Evolutionary conservation across 2,888 invertebrate species (phyloP).

Genomic region (Drosophila buzzatii): DNA sequence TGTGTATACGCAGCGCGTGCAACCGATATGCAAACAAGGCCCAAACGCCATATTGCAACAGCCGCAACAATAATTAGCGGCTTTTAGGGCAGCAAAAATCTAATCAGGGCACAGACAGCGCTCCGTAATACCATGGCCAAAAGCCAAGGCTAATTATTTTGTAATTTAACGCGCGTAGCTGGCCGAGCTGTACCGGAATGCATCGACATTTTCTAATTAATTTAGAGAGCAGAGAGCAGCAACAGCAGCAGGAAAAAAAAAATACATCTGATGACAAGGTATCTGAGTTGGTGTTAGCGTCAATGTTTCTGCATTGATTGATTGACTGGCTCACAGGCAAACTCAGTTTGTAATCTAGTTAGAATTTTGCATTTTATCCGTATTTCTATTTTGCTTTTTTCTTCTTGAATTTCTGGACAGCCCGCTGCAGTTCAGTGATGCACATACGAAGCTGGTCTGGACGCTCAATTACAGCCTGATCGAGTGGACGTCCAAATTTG

Average conservation of each 20-base stretch:
- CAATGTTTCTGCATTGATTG: constrained; percentile 16
- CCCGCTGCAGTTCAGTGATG: constrained; percentile 85
- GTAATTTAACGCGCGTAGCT: constrained; percentile 50
- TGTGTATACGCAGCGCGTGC: constrained; percentile 50
- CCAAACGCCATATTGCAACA: constrained; percentile 37
- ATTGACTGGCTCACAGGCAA: background rate
- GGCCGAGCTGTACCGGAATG: constrained; percentile 5
- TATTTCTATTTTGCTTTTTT: background rate
- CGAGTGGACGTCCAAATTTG: constrained; percentile 89
- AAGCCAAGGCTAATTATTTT: constrained; percentile 64
- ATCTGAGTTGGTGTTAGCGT: background rate
- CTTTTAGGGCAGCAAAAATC: constrained; percentile 26
- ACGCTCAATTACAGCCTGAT: constrained; percentile 91
- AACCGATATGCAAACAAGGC: constrained; percentile 40
- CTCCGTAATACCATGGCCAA: constrained; percentile 8
- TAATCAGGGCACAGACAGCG: constrained; percentile 47
- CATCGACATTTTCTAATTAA: constrained; percentile 64
- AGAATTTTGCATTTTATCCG: constrained; percentile 5
- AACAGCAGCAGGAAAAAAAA: background rate
- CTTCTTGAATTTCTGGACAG: constrained; percentile 53
- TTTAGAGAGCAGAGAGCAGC: constrained; percentile 37
- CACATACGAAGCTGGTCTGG: constrained; percentile 90
- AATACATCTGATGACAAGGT: background rate
- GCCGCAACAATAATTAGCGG: constrained; percentile 31
- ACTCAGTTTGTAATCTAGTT: constrained; percentile 12